Evolutionary conservation across 2,888 invertebrate species (phyloP), one percentile per base, ranked within the genome.

Genomic region (Aphidius colemani): DNA sequence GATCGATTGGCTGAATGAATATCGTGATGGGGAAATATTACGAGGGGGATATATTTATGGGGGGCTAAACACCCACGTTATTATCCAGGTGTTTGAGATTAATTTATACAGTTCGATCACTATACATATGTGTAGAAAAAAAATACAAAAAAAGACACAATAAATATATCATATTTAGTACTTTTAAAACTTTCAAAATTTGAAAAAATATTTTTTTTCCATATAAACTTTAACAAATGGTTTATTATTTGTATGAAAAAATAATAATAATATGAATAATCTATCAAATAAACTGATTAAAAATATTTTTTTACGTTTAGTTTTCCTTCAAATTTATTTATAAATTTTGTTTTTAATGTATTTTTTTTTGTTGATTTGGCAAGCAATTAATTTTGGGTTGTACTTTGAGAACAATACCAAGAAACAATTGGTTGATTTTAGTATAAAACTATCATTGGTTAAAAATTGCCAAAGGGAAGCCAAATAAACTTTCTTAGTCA

Each of bases 401-500:
- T n/a, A 30, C 53, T 40, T 7, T 9, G 10, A 18, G 40, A 53
- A 53, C 53, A 39, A 53, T 53, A 57, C 13, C 30, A 7, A 50
- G 46, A 46, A 50, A 13, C 43, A 58, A 58, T 53, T 71, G 71
- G 72, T 65, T 66, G 69, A 60, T 57, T 59, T 44, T 41, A 45
- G 67, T 46, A 61, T 48, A 49, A 9, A 59, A 40, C 46, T 55
- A 62, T 66, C 43, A 39, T 55, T 66, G 56, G 62, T 65, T 59
- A 39, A 57, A 57, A 57, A 46, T 46, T 48, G 48, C 2, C 40
- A n/a, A 30, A 30, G 57, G 46, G 45, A 46, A 40, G 57, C 57
- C 46, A 57, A 57, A 60, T 63, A 51, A 63, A 64, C 63, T 66
- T 58, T 70, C 74, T 77, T 77, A 77, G 76, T 77, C 77, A 77